Conservation (phyloP, 2,888 invertebrate genomes). For the Hesperia comma region DNA sequence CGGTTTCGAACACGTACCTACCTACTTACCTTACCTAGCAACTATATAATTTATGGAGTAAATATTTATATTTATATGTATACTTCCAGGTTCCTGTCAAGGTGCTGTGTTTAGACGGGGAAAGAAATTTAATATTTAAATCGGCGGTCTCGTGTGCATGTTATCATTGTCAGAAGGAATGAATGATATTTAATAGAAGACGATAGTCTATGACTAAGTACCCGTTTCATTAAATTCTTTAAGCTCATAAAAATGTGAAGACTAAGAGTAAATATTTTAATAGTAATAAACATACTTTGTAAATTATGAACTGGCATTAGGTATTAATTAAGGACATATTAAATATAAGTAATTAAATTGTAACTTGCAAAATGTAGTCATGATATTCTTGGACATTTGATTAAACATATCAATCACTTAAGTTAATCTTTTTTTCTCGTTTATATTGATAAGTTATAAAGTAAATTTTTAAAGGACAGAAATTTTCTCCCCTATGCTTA, state of each 20-base stretch:
- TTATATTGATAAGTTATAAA: background rate
- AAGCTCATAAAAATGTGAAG: background rate
- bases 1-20: too few species aligned
- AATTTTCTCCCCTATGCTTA: too few species aligned
- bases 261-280: background rate
- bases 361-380: constrained; percentile 51
- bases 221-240: too few species aligned
- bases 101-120: constrained; percentile 91
- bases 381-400: background rate
- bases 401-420: constrained; percentile 22
- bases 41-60: too few species aligned
- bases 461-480: too few species aligned
- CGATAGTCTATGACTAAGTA: too few species aligned
- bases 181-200: constrained; percentile 37
- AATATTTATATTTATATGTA: constrained; percentile 10
- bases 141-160: constrained; percentile 93
- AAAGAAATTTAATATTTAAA: constrained; percentile 90
- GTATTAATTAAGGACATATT: background rate
- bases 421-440: background rate
- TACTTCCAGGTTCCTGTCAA: constrained; percentile 87
- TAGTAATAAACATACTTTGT: background rate
- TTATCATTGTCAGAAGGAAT: constrained; percentile 93
- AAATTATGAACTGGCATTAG: constrained; percentile 5
- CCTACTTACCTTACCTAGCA: too few species aligned
- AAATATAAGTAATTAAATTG: constrained; percentile 44